Percentiles rank a stretch among this genome's conserved stretches.
Conservation (phyloP, 2,797 vertebrate species). For the Gymnothorax javanicus region DNA sequence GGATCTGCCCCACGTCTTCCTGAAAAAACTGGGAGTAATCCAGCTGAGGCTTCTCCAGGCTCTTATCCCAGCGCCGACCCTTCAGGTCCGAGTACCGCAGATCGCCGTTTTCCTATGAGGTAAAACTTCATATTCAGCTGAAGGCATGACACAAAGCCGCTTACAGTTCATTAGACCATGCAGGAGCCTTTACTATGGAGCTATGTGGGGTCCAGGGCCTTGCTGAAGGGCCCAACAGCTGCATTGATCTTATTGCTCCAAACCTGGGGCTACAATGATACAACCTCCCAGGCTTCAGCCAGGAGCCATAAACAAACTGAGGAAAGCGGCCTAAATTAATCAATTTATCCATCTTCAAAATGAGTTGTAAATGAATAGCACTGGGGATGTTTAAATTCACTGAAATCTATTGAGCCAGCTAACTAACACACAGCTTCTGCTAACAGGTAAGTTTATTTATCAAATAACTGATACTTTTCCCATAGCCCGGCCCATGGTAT, state of each 20-base stretch:
- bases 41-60: slow-evolving; percentile 90
- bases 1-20: slow-evolving; percentile 89
- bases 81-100: slow-evolving; percentile 79
- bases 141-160: neutral
- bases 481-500: too few species aligned
- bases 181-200: too few species aligned
- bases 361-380: neutral
- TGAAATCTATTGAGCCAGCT: neutral
- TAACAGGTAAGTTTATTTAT: neutral
- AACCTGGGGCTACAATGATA: too few species aligned
- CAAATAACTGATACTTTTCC: too few species aligned
- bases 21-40: slow-evolving; percentile 95
- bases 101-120: slow-evolving; percentile 80
- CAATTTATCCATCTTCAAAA: neutral
- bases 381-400: neutral
- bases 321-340: neutral
- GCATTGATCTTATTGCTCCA: too few species aligned
- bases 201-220: too few species aligned
- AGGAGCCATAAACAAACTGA: too few species aligned
- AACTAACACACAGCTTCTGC: neutral
- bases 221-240: too few species aligned
- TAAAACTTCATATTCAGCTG: rapidly evolving
- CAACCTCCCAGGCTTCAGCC: too few species aligned
- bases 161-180: too few species aligned
- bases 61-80: slow-evolving; percentile 89